phyloP scores from a whole-genome alignment of 1,140 invertebrate genomes.

The Acarapis woodi region DNA sequence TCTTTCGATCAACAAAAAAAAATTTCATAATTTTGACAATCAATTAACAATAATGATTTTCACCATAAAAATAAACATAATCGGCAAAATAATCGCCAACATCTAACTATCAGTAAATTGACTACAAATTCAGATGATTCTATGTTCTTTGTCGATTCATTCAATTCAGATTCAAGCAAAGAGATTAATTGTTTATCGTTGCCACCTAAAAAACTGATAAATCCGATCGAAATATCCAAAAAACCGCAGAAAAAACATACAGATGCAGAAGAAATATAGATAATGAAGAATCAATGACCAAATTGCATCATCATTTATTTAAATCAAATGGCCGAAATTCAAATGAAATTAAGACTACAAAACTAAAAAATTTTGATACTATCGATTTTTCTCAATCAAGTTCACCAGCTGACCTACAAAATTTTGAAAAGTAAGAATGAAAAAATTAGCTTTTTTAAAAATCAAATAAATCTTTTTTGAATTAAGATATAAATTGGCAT shows the following conservation, averaged over 20 bases:
- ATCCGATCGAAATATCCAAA: background rate
- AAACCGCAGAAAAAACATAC: background rate
- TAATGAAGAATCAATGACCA: background rate
- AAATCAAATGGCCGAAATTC: too few species aligned
- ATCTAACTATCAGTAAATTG: conserved; percentile 21
- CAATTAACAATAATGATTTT: background rate
- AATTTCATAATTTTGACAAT: conserved; percentile 2
- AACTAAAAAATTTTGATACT: too few species aligned
- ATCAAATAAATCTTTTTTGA: too few species aligned
- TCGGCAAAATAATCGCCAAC: background rate
- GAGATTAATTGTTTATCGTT: background rate
- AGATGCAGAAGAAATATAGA: background rate
- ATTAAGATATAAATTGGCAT: too few species aligned
- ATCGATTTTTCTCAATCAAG: too few species aligned
- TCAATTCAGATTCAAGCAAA: background rate
- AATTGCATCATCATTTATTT: too few species aligned
- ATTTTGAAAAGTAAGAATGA: too few species aligned
- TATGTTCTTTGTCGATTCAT: conserved; percentile 8
- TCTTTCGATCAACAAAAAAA: conserved; percentile 14
- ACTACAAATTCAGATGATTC: conserved; percentile 11
- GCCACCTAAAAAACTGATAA: background rate
- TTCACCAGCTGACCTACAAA: too few species aligned
- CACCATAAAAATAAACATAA: background rate
- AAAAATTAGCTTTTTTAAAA: too few species aligned
- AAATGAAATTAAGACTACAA: too few species aligned